phyloP scores from a whole-genome alignment of 2,797 vertebrate genomes.

The Typhlichthys subterraneus region DNA sequence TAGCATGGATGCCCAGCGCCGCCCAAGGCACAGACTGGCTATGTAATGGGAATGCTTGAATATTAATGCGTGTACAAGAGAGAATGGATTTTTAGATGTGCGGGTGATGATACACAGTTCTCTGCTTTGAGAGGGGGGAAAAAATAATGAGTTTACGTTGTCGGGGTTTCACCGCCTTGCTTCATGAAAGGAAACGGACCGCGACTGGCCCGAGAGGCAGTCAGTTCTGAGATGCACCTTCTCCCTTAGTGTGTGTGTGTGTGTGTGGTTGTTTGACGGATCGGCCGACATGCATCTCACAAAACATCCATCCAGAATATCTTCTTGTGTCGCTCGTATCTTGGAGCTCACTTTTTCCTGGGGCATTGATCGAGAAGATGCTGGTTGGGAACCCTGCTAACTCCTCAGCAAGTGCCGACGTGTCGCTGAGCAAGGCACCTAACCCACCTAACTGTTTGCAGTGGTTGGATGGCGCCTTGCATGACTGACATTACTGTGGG shows the following conservation, averaged over 20 bases:
- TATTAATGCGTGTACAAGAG: constrained; percentile 29
- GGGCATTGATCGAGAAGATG: too few relatives aligned
- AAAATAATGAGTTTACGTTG: not conserved
- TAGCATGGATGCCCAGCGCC: constrained; percentile 32
- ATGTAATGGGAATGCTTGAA: constrained; percentile 43
- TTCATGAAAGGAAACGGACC: constrained; percentile 33
- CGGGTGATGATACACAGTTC: constrained; percentile 4
- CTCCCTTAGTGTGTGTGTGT: not conserved
- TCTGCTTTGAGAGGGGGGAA: not conserved
- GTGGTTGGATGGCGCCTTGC: too few relatives aligned
- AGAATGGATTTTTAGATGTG: constrained; percentile 11
- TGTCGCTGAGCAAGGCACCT: too few relatives aligned
- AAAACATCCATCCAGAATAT: too few relatives aligned
- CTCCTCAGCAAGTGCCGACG: too few relatives aligned
- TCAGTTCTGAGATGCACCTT: not conserved
- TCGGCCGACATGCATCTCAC: too few relatives aligned
- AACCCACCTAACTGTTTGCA: too few relatives aligned
- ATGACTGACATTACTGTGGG: too few relatives aligned
- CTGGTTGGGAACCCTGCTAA: too few relatives aligned
- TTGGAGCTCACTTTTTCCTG: too few relatives aligned
- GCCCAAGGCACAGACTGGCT: constrained; percentile 30
- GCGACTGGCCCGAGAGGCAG: constrained; percentile 26
- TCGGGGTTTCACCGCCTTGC: constrained; percentile 5
- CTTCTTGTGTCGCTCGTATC: too few relatives aligned
- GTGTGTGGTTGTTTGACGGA: too few relatives aligned